Evolutionary conservation across 2,113 vertebrate genomes (phyloP), one percentile per base, ranked within the genome.

Genomic region (Probosciger aterrimus): DNA sequence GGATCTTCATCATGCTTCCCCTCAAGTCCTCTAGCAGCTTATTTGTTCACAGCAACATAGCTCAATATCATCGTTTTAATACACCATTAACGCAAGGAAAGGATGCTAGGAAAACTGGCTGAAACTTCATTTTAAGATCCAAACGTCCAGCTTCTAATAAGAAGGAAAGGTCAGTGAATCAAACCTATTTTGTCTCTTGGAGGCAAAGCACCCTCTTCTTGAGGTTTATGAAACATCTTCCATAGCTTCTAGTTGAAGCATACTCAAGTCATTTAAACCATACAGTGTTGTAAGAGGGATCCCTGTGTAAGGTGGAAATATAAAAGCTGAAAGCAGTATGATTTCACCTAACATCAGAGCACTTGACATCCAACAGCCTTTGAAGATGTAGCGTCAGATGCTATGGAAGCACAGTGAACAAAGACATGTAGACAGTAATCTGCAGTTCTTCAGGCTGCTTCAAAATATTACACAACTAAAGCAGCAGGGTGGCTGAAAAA

Each of bases 51-150:
- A 52, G 75, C 14, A 53, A 27, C 10, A 46, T 3, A 73, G n/a
- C 30, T 35, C 52, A 88, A 16, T 7, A 8, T 86, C n/a, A 44
- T 68, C 0, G 0, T 8, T 6, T 64, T 18, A 19, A 49, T 49
- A 12, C 25, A 17, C 18, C 41, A 13, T 11, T 37, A 37, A 9
- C n/a, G 22, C 2, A 6, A 43, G 17, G n/a, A 60, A 67, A 90
- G 33, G 20, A 46, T 31, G 31, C 0, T 4, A 49, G 31, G 18
- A 23, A 86, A 63, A 74, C 19, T 19, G 74, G 19, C 0, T 31
- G 24, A 65, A 79, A 79, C 3, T 2, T 47, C 5, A 9, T 44
- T 74, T 63, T 59, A 85, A 25, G 23, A 23, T 67, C 37, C 35
- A 46, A 27, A 15, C 7, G 2, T 43, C 23, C 1, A 0, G 24